Percentiles rank a stretch among this genome's conserved stretches.
Evolutionary conservation across 2,797 vertebrate species (phyloP).

Genomic region (Hoplostethus mediterraneus): DNA sequence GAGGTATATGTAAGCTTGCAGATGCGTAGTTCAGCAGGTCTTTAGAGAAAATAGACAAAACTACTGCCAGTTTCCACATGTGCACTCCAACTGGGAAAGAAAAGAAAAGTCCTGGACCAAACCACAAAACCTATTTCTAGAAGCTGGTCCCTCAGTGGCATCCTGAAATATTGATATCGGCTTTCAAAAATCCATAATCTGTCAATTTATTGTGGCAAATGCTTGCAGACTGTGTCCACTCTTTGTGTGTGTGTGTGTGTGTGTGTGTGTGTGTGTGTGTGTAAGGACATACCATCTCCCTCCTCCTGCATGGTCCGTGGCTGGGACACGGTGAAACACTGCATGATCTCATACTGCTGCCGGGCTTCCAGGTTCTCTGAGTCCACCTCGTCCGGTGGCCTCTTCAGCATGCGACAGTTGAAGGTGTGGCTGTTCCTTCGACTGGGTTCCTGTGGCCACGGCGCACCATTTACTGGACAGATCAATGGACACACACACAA

Average conservation of each 20-base stretch:
- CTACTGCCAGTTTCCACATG: no score
- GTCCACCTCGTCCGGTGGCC: constrained; percentile 91
- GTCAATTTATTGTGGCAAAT: no score
- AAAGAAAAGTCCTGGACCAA: no score
- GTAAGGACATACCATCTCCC: constrained; percentile 85
- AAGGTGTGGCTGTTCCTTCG: constrained; percentile 93
- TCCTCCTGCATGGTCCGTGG: constrained; percentile 91
- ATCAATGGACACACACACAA: not conserved
- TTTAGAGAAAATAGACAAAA: no score
- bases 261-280: not conserved
- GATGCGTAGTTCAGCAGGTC: no score
- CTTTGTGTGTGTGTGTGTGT: not conserved
- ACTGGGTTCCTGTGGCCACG: constrained; percentile 91
- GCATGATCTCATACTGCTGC: constrained; percentile 97
- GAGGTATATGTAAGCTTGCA: no score
- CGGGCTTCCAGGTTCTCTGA: constrained; percentile 91
- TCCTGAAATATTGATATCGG: no score
- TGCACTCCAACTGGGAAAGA: no score
- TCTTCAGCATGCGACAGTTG: constrained; percentile 95
- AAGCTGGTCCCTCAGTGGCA: no score
- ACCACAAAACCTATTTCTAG: no score
- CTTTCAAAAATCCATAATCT: no score
- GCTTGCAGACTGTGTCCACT: not conserved
- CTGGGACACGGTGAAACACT: constrained; percentile 95
- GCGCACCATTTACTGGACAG: constrained; percentile 89